Conservation (phyloP, 2,888 invertebrate genomes). For the Hirtodrosophila duncani region DNA sequence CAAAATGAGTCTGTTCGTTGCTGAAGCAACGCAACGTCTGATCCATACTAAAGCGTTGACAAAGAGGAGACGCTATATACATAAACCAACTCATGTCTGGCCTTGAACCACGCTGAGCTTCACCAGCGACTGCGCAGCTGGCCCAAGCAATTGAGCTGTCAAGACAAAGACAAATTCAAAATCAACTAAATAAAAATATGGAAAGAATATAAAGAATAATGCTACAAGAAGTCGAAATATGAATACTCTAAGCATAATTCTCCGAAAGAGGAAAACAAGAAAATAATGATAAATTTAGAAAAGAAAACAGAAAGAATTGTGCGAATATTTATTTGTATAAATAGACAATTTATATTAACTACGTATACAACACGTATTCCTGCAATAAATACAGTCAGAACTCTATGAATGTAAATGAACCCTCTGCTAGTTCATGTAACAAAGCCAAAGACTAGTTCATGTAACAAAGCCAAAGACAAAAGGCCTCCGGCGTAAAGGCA, state of each 20-base stretch:
- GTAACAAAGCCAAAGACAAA: no score
- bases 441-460: no score
- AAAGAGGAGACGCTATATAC: background rate
- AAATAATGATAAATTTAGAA: slow-evolving; percentile 3
- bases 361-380: no score
- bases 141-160: slow-evolving; percentile 42
- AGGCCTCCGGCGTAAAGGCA: no score
- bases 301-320: no score
- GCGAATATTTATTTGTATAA: no score
- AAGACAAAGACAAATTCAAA: slow-evolving; percentile 25
- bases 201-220: slow-evolving; percentile 13
- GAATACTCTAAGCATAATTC: no score
- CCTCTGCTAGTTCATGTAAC: no score
- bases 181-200: slow-evolving; percentile 2
- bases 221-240: background rate
- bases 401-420: no score
- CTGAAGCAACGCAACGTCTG: slow-evolving; percentile 9
- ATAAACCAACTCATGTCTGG: slow-evolving; percentile 23
- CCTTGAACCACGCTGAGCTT: slow-evolving; percentile 54
- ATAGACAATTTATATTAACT: no score
- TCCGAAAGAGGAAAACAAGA: background rate
- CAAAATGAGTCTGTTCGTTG: slow-evolving; percentile 51
- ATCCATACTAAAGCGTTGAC: slow-evolving; percentile 7
- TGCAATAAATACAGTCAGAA: no score
- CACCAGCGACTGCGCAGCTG: slow-evolving; percentile 44